Conservation (phyloP, 2,888 invertebrate species). For the Plagodis dolabraria region DNA sequence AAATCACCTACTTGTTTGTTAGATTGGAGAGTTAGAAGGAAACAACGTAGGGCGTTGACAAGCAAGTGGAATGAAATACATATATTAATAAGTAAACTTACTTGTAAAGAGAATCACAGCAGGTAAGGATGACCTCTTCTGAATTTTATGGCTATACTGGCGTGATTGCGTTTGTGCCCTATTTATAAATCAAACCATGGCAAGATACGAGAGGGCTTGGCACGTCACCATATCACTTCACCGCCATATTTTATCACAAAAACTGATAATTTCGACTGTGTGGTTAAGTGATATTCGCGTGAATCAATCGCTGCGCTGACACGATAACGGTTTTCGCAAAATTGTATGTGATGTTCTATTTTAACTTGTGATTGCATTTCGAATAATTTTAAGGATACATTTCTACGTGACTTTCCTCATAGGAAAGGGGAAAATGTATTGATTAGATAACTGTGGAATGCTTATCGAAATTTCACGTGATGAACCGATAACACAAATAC, state of each 20-base stretch:
- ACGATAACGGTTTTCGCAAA: slow-evolving; percentile 34
- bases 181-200: slow-evolving; percentile 63
- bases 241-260: slow-evolving; percentile 34
- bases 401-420: background rate
- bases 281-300: slow-evolving; percentile 9
- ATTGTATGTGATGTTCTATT: slow-evolving; percentile 10
- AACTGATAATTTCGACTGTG: slow-evolving; percentile 24
- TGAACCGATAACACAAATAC: background rate
- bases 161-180: slow-evolving; percentile 27
- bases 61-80: too few species aligned
- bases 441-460: slow-evolving; percentile 3
- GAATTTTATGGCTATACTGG: slow-evolving; percentile 41
- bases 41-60: too few species aligned
- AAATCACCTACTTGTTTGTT: too few species aligned
- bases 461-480: background rate
- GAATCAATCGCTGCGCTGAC: slow-evolving; percentile 10
- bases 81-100: background rate
- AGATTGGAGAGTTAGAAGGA: too few species aligned
- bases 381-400: slow-evolving; percentile 6
- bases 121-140: slow-evolving; percentile 1
- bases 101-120: background rate
- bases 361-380: slow-evolving; percentile 2
- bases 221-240: slow-evolving; percentile 43
- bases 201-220: slow-evolving; percentile 52
- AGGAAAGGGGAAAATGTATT: background rate